Percentiles rank a stretch among this genome's conserved stretches.
phyloP scores from a whole-genome alignment of 2,797 vertebrate genomes.

The Acipenser oxyrinchus region DNA sequence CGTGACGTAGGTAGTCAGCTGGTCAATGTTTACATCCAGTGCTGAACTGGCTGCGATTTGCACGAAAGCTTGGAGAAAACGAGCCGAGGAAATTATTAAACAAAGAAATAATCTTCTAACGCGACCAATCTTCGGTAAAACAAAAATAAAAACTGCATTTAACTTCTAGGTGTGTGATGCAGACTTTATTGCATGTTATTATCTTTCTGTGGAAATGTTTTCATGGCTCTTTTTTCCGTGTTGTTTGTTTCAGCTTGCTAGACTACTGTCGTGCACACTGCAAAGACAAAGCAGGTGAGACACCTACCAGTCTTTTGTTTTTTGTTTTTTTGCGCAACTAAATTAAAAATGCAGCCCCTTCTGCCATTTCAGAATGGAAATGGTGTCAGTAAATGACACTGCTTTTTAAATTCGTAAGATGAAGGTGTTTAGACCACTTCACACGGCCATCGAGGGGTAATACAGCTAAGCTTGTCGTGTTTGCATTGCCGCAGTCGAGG shows the following conservation, averaged over 20 bases:
- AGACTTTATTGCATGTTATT: neutral
- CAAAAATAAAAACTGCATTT: slow-evolving; percentile 6
- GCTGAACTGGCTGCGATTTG: slow-evolving; percentile 26
- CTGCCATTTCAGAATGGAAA: no score
- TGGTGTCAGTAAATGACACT: no score
- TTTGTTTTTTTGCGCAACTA: no score
- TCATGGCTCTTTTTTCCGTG: slow-evolving; percentile 23
- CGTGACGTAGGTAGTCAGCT: slow-evolving; percentile 60
- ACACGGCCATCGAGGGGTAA: no score
- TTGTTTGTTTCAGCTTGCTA: neutral
- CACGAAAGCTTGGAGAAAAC: slow-evolving; percentile 13
- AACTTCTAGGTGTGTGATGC: slow-evolving; percentile 24
- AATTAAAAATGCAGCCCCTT: no score
- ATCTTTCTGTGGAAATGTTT: neutral
- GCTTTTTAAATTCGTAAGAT: no score
- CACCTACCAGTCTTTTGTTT: no score
- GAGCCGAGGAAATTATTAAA: neutral
- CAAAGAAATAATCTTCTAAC: slow-evolving; percentile 6
- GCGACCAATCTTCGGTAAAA: neutral
- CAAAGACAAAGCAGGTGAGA: no score
- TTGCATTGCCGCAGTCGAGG: no score
- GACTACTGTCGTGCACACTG: no score
- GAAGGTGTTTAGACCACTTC: no score
- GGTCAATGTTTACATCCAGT: slow-evolving; percentile 66
- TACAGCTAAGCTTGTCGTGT: no score